Evolutionary conservation across 2,113 vertebrate species (phyloP), one percentile per base, ranked within the genome.

Genomic region (Phylloscopus trochiloides): DNA sequence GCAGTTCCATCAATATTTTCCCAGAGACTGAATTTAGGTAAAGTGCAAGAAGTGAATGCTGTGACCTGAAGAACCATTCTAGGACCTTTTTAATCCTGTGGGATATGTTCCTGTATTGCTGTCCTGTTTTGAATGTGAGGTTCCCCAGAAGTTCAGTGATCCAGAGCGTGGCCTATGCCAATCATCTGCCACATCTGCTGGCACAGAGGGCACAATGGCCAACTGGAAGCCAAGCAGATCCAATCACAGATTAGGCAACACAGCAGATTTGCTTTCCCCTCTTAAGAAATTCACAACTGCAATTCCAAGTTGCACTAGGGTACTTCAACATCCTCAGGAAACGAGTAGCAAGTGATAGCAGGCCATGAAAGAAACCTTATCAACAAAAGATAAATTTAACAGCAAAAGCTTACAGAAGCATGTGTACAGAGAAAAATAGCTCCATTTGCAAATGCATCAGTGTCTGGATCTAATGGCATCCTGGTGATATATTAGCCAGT

Each of bases 11-110:
- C 31, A 74, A 25, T 18, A 78, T 40, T 86, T 58, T 66, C 50
- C 34, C 5, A n/a, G 26, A 13, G 7, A 20, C 3, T 51, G 32
- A 48, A 54, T 2, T 8, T 8, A 16, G 8, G 2, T 3, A 32
- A 45, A 74, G 4, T 55, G 7, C 21, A 54, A 51, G 47, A 62
- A 75, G 10, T 40, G 1, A 19, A 32, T 9, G 11, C 50, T 14
- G 38, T 17, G 17, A 67, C 6, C 31, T 47, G 14, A 76, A 61
- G 15, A 50, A 43, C 16, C 19, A 9, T 34, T 31, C 9, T 2
- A 58, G 34, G 43, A 68, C 5, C 7, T 6, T 42, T 10, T 32
- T 19, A 31, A 36, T 55, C 38, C 7, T 21, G 10, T 12, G 38
- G 17, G 48, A 67, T 29, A 1, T 1, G 0, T 51, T 78, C 26